A percentile compares a stretch with the other conserved stretches of the same genome.
These are phyloP conservation scores for Anser brachyrhynchus DNA, from an alignment of 2,113 vertebrate species.

Conservation along the genomic window DNA sequence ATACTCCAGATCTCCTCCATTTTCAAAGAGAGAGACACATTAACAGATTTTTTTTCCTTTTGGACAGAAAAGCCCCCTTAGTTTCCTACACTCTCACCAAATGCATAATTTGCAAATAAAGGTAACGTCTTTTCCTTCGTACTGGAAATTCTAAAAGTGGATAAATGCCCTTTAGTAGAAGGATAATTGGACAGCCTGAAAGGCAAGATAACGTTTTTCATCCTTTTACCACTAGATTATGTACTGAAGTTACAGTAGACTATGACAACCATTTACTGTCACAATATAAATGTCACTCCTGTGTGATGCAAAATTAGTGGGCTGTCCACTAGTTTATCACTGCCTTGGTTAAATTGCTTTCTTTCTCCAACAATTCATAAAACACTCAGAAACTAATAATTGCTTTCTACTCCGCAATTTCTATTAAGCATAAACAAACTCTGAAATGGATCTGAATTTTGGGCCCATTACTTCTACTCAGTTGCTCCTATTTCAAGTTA, in stretches of 20 bases:
- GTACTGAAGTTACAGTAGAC: not conserved
- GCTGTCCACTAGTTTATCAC: not conserved
- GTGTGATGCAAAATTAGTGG: not conserved
- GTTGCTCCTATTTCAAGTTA: constrained; percentile 1
- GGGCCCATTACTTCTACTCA: not conserved
- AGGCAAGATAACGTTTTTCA: not conserved
- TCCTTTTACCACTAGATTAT: not conserved
- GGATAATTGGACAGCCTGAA: not conserved
- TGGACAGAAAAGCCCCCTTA: not conserved
- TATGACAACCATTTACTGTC: not conserved
- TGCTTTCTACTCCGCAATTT: not conserved
- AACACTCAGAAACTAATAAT: not conserved
- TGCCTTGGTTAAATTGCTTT: not conserved
- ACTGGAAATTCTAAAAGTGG: not conserved
- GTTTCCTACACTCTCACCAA: not conserved
- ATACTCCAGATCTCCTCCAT: not conserved
- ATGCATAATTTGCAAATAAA: not conserved
- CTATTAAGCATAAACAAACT: not conserved
- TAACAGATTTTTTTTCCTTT: not conserved
- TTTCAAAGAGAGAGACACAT: not conserved
- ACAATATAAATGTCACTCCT: not conserved
- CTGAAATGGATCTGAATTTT: not conserved
- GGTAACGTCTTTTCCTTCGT: not conserved
- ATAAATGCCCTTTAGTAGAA: not conserved
- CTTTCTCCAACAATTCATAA: not conserved